phyloP scores from a whole-genome alignment of 1,140 invertebrate genomes.

The Drosophila tristis region DNA sequence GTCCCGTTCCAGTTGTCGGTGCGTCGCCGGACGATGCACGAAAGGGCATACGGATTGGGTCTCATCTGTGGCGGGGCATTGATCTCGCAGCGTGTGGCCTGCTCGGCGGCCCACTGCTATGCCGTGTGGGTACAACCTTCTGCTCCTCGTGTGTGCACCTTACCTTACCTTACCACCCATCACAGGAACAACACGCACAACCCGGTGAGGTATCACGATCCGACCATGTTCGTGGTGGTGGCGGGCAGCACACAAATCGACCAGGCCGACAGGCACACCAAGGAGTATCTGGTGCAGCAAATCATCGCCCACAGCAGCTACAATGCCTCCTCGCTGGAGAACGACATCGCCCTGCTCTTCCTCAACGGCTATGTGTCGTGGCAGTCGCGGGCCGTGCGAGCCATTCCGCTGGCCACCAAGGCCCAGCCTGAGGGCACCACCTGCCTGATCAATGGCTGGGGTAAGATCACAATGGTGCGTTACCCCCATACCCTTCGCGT shows the following conservation, averaged over 20 bases:
- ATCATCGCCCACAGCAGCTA: slow-evolving; percentile 42
- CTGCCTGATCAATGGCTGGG: slow-evolving; percentile 62
- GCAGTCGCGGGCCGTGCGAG: background rate
- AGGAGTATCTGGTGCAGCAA: slow-evolving; percentile 38
- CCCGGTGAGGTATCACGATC: background rate
- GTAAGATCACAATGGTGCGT: slow-evolving; percentile 24
- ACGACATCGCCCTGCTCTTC: slow-evolving; percentile 63
- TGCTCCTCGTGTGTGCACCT: no score
- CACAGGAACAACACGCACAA: slow-evolving; percentile 28
- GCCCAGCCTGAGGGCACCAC: slow-evolving; percentile 9
- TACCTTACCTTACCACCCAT: background rate
- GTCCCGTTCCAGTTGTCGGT: slow-evolving; percentile 58
- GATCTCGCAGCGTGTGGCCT: slow-evolving; percentile 52
- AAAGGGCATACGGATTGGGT: slow-evolving; percentile 33
- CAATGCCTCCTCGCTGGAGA: slow-evolving; percentile 31
- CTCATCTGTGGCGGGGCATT: slow-evolving; percentile 60
- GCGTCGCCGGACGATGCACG: slow-evolving; percentile 25
- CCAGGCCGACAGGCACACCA: background rate
- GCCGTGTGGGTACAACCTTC: slow-evolving; percentile 42
- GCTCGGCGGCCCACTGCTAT: slow-evolving; percentile 64
- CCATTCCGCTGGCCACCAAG: slow-evolving; percentile 4
- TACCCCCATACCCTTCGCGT: background rate
- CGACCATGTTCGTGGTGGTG: slow-evolving; percentile 40
- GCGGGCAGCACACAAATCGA: slow-evolving; percentile 37
- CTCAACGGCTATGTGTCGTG: slow-evolving; percentile 43